phyloP scores from a whole-genome alignment of 1,140 invertebrate species.

The Frieseomelitta varia region DNA sequence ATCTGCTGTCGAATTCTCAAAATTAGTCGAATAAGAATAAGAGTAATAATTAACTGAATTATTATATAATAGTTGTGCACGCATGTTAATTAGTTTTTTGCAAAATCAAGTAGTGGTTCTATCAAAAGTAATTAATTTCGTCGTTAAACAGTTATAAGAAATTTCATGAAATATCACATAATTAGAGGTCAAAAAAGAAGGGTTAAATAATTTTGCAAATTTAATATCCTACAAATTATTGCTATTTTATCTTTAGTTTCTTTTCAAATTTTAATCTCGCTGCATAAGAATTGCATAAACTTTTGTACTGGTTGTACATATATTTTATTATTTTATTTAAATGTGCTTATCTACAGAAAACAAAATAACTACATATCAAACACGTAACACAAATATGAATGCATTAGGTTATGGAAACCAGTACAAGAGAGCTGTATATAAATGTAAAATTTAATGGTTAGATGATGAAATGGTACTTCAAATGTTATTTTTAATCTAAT shows the following conservation, averaged over 20 bases:
- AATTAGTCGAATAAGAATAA: constrained; percentile 73
- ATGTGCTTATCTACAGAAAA: neutral
- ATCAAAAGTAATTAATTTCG: constrained; percentile 4
- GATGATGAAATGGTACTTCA: neutral
- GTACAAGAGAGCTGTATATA: neutral
- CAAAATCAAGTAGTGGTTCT: neutral
- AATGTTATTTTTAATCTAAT: constrained; percentile 12
- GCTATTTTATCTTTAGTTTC: neutral
- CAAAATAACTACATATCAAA: neutral
- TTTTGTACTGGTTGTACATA: constrained; percentile 24
- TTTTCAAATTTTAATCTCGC: neutral
- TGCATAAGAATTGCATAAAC: neutral
- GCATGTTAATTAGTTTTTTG: constrained; percentile 49
- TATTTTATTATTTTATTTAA: neutral
- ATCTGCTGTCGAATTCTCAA: constrained; percentile 74
- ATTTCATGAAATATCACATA: constrained; percentile 8
- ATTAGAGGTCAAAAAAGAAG: neutral
- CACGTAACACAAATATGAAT: neutral
- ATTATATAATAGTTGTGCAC: constrained; percentile 39
- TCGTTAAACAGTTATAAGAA: neutral
- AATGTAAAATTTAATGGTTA: constrained; percentile 11
- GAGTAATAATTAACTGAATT: constrained; percentile 42
- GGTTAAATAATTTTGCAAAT: neutral
- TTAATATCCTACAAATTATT: neutral
- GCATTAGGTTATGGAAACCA: neutral